Evolutionary conservation across 2,888 invertebrate species (phyloP), one percentile per base, ranked within the genome.

Genomic region (Apodemia duryi): DNA sequence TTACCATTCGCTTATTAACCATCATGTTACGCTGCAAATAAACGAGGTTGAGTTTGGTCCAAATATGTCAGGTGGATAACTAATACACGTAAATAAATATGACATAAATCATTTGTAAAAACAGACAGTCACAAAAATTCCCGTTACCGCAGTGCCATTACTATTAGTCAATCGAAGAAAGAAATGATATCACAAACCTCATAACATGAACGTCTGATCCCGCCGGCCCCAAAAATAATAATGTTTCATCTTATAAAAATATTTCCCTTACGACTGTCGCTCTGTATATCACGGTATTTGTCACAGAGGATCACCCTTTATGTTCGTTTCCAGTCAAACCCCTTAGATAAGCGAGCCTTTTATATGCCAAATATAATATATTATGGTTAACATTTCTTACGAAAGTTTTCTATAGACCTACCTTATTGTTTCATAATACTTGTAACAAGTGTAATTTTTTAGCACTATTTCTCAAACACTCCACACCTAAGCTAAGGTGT

Each of bases 351-450:
- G 91, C 90, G 90, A 86, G 91, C 91, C 91, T 91, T 91, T 91
- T 91, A 91, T 91, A 91, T 90, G 91, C 89, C 91, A 90, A 91
- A 91, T 91, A 91, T 91, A 91, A 91, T 91, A 91, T 91, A 91
- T 91, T 91, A 90, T 91, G 89, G 87, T 89, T 89, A 90, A 85
- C 88, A 89, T 89, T 88, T 87, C 86, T 79, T 71, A 65, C 71
- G 75, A 73, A 75, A 82, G 77, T 71, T 67, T 84, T 79, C 70
- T 71, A 69, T 88, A 85, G 91, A 90, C 76, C 80, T 71, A 74
- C 57, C 68, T 67, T 57, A 32, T 46, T 46, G n/a, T 46, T n/a
- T n/a, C 5, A 46, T 13, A 11, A 5, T 11, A 43, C 2, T 11
- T 10, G 3, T 2, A 43, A 46, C 13, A 13, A 13, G 11, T 13